Conservation (phyloP, 2,797 vertebrate genomes). For the Sebastes elongatus region DNA sequence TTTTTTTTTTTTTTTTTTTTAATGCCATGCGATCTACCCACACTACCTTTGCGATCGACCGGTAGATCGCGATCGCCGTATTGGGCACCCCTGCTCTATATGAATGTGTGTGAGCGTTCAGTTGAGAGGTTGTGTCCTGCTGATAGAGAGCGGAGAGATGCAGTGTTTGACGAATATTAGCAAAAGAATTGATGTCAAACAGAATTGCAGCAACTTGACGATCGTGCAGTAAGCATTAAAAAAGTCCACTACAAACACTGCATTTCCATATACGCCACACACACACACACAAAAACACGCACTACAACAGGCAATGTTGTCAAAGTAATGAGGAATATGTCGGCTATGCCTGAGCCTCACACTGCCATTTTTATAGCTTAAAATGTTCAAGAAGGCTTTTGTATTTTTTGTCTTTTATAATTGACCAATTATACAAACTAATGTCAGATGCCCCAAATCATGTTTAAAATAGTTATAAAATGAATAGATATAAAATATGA, state of each 20-base stretch:
- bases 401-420: neutral
- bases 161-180: neutral
- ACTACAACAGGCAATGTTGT: neutral
- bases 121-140: neutral
- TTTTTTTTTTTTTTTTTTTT: too few relatives aligned
- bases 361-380: neutral
- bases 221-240: neutral
- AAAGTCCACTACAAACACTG: neutral
- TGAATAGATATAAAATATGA: neutral
- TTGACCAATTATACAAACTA: neutral
- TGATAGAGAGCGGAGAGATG: neutral
- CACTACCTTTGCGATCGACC: too few relatives aligned
- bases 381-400: neutral
- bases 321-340: neutral
- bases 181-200: neutral
- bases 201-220: neutral
- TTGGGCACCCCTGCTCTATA: too few relatives aligned
- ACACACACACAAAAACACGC: neutral
- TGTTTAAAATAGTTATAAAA: neutral
- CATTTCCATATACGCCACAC: neutral
- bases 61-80: too few relatives aligned
- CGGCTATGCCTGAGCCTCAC: neutral
- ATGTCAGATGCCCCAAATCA: neutral
- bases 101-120: neutral
- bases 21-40: too few relatives aligned